Percentiles rank a stretch among this genome's conserved stretches.
These are phyloP conservation scores for Typhlichthys subterraneus DNA, from an alignment of 2,797 vertebrate genomes.

Conservation along the genomic window DNA sequence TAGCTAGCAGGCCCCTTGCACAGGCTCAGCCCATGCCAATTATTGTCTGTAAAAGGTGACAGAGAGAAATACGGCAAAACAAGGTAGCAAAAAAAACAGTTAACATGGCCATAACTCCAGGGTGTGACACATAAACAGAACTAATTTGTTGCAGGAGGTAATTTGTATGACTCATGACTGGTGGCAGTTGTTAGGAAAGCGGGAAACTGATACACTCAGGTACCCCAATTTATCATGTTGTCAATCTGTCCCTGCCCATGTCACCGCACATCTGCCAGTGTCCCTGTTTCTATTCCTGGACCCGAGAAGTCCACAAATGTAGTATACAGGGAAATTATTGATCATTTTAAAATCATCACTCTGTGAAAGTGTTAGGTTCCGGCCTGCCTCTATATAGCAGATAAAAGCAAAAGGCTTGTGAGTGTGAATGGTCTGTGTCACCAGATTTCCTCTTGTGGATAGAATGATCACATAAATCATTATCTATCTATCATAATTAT, in stretches of 20 bases:
- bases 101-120: conserved; percentile 63
- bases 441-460: no score
- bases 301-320: neutral
- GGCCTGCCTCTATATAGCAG: no score
- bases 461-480: no score
- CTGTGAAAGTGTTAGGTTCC: no score
- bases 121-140: conserved; percentile 61
- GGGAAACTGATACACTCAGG: conserved; percentile 52
- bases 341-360: neutral
- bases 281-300: conserved; percentile 20
- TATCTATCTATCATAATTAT: no score
- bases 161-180: conserved; percentile 73
- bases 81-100: conserved; percentile 26
- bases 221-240: conserved; percentile 67
- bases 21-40: conserved; percentile 60
- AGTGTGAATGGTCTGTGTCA: no score
- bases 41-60: conserved; percentile 71
- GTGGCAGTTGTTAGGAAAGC: conserved; percentile 60
- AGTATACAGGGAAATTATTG: conserved; percentile 3
- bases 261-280: conserved; percentile 24
- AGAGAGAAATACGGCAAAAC: conserved; percentile 60
- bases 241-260: conserved; percentile 28
- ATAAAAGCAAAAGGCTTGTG: no score
- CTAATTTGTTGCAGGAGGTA: conserved; percentile 72
- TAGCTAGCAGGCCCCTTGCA: conserved; percentile 51